A percentile compares a stretch with the other conserved stretches of the same genome.
Evolutionary conservation across 2,113 vertebrate species (phyloP).

Genomic region (Perccottus glenii): DNA sequence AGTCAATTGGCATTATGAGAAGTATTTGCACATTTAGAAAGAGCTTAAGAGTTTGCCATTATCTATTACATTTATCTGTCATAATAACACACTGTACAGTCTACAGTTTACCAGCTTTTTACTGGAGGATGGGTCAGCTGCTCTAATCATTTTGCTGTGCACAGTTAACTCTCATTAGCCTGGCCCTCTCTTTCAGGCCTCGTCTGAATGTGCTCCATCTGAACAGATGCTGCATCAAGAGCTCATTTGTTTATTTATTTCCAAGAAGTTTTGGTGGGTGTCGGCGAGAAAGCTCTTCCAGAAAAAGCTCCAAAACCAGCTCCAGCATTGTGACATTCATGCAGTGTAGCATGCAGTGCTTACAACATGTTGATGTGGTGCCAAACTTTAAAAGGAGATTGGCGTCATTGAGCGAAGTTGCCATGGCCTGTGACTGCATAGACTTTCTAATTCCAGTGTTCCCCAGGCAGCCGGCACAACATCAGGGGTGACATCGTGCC

Average conservation of each 20-base stretch:
- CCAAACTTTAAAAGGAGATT: slow-evolving; percentile 67
- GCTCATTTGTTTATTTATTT: slow-evolving; percentile 69
- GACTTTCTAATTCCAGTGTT: slow-evolving; percentile 62
- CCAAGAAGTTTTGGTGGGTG: slow-evolving; percentile 46
- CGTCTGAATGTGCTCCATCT: slow-evolving; percentile 64
- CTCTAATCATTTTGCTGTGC: slow-evolving; percentile 61
- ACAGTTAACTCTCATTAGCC: slow-evolving; percentile 69
- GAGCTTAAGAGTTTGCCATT: not conserved
- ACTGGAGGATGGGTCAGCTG: slow-evolving; percentile 47
- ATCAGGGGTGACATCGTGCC: slow-evolving; percentile 71
- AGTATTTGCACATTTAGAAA: slow-evolving; percentile 32
- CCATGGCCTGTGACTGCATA: slow-evolving; percentile 49
- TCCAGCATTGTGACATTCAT: slow-evolving; percentile 31
- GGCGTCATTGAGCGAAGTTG: slow-evolving; percentile 48
- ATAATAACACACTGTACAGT: not conserved
- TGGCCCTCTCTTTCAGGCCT: slow-evolving; percentile 56
- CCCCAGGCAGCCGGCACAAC: slow-evolving; percentile 59
- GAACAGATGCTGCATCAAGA: slow-evolving; percentile 71
- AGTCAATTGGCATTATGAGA: slow-evolving; percentile 35
- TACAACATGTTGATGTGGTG: slow-evolving; percentile 68
- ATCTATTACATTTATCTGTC: not conserved
- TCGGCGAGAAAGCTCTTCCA: slow-evolving; percentile 35
- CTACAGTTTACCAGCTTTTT: slow-evolving; percentile 5
- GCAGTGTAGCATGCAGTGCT: slow-evolving; percentile 50
- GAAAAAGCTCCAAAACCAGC: slow-evolving; percentile 43